Conservation (phyloP, 2,113 vertebrate species). For the Zosterops japonicus region DNA sequence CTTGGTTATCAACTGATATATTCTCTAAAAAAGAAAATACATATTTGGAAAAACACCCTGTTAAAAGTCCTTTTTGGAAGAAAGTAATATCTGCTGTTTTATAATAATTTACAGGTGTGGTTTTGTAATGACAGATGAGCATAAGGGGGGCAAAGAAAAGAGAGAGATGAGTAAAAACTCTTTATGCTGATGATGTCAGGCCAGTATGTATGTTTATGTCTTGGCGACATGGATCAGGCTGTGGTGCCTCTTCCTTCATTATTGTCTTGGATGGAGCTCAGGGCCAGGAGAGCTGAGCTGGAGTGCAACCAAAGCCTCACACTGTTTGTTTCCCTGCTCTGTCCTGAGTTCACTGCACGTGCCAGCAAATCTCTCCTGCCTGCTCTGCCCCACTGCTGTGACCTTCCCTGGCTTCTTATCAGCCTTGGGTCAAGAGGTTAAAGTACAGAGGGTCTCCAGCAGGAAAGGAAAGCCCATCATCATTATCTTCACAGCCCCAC, state of each 20-base stretch:
- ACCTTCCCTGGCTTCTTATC: background rate
- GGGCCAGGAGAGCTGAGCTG: background rate
- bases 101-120: background rate
- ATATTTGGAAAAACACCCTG: background rate
- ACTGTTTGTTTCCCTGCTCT: background rate
- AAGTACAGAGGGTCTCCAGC: background rate
- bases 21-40: background rate
- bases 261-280: fast-evolving
- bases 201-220: too few species aligned
- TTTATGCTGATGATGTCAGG: fast-evolving
- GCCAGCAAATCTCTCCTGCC: background rate
- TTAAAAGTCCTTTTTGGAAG: background rate
- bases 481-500: fast-evolving
- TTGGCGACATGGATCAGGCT: background rate
- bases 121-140: background rate
- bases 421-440: background rate
- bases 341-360: background rate
- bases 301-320: background rate
- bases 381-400: background rate
- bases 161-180: background rate
- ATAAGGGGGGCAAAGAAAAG: background rate
- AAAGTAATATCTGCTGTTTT: background rate
- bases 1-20: background rate
- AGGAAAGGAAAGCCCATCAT: background rate
- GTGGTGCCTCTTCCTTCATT: background rate